Percentiles rank a stretch among this genome's conserved stretches.
Evolutionary conservation across 2,888 invertebrate genomes (phyloP).

Genomic region (Lymantria dispar): DNA sequence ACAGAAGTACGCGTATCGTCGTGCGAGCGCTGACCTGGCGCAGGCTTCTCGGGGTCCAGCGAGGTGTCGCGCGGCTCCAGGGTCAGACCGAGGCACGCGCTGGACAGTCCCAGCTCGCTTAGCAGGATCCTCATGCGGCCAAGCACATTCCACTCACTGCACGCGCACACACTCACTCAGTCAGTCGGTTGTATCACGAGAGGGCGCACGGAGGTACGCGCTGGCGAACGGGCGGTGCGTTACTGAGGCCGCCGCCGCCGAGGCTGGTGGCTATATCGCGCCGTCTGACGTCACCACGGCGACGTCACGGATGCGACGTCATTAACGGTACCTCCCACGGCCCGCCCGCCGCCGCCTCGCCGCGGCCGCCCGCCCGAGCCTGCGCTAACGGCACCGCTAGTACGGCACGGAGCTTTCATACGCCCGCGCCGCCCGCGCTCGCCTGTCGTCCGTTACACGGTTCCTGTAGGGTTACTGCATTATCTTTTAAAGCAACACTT

Average conservation of each 20-base stretch:
- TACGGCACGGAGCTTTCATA: slow-evolving; percentile 72
- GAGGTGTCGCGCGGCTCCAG: slow-evolving; percentile 77
- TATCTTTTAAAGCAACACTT: no score
- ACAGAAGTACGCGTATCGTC: slow-evolving; percentile 74
- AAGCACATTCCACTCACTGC: slow-evolving; percentile 80
- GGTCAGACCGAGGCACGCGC: slow-evolving; percentile 80
- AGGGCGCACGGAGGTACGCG: slow-evolving; percentile 70
- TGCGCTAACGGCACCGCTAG: slow-evolving; percentile 81
- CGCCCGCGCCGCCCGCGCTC: slow-evolving; percentile 51
- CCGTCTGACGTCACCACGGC: slow-evolving; percentile 74
- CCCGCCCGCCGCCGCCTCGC: slow-evolving; percentile 69
- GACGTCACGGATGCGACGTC: slow-evolving; percentile 76
- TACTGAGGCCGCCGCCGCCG: slow-evolving; percentile 82
- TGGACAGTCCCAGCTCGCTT: slow-evolving; percentile 80
- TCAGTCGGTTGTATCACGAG: slow-evolving; percentile 62
- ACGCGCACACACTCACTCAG: slow-evolving; percentile 79
- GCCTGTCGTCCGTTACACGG: slow-evolving; percentile 31
- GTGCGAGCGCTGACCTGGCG: slow-evolving; percentile 82
- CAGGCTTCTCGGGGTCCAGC: slow-evolving; percentile 75
- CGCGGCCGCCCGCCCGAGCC: slow-evolving; percentile 77
- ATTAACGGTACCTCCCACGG: slow-evolving; percentile 82
- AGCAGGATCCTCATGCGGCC: slow-evolving; percentile 83
- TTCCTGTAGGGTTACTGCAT: slow-evolving; percentile 11
- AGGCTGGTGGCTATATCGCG: slow-evolving; percentile 81
- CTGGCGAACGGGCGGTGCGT: slow-evolving; percentile 79